A percentile compares a stretch with the other conserved stretches of the same genome.
Conservation (phyloP, 2,113 vertebrate species). For the Peromyscus leucopus region DNA sequence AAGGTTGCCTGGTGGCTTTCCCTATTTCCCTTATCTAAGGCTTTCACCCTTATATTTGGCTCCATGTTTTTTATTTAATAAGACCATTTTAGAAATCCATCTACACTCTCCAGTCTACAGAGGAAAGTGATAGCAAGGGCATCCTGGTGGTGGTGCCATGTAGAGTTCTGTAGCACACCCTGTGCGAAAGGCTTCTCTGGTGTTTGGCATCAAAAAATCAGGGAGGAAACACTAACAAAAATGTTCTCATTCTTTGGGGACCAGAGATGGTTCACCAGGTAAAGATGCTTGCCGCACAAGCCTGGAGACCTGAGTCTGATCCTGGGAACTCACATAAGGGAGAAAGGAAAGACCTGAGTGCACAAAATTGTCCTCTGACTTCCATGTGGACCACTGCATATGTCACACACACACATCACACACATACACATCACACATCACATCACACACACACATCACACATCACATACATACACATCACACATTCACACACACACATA, state of each 20-base stretch:
- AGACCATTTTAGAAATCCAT: background rate
- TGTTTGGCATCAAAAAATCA: background rate
- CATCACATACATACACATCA: background rate
- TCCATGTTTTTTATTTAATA: too few species aligned
- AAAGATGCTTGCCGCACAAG: background rate
- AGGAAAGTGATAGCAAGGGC: background rate
- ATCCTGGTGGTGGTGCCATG: background rate
- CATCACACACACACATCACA: too few species aligned
- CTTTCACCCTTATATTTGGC: too few species aligned
- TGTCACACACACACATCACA: background rate
- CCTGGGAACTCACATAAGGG: background rate
- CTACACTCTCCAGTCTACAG: background rate
- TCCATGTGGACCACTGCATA: background rate
- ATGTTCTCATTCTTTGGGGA: background rate
- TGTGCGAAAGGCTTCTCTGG: background rate
- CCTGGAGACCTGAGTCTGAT: background rate
- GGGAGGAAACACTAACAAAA: background rate
- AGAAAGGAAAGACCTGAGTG: background rate
- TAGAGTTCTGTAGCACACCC: background rate
- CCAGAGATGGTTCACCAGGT: background rate
- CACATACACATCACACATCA: background rate
- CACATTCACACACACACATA: background rate
- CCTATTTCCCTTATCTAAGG: too few species aligned
- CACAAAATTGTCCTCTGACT: background rate
- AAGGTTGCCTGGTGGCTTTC: too few species aligned